Evolutionary conservation across 2,113 vertebrate species (phyloP), one percentile per base, ranked within the genome.

Genomic region (Nesogale talazaci): DNA sequence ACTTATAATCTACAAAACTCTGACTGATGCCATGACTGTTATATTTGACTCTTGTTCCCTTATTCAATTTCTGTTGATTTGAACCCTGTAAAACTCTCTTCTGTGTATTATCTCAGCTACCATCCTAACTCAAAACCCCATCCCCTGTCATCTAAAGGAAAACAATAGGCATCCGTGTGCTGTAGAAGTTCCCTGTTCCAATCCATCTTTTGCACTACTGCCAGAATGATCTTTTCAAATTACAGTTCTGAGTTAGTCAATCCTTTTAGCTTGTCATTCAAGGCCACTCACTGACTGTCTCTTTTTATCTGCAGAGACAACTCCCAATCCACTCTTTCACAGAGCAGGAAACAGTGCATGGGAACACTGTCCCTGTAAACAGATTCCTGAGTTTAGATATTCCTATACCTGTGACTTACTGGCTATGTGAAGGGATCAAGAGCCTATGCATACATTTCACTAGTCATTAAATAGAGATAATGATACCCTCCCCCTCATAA

Each of bases 11-110:
- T 83, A 75, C 1, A 57, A 46, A 86, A 11, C 83, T 14, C 34
- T 93, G 59, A 84, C 17, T 86, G 76, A 86, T 84, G 25, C 1
- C n/a, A 74, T n/a, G 63, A 31, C 40, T 25, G 40, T 85, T 90
- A 29, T 42, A 89, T 92, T 92, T 81, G 72, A 88, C 78, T 92
- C 29, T 52, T 83, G n/a, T 42, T 93, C 56, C 93, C 67, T 92
- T 90, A 93, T 69, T 46, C 75, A 92, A 77, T 83, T 92, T 77
- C 22, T 88, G 11, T 56, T 88, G 61, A 84, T 70, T 90, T 59
- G 25, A 83, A 22, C 10, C 61, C 46, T 56, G 40, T 70, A 61
- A 78, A 89, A 85, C 72, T 42, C 15, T 86, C 17, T 86, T 57
- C 40, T 94, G 10, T 40, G 29, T 88, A 46, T 89, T 90, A 78